These are phyloP conservation scores for Geotrypetes seraphini DNA, from an alignment of 2,797 vertebrate genomes.

Conservation along the genomic window DNA sequence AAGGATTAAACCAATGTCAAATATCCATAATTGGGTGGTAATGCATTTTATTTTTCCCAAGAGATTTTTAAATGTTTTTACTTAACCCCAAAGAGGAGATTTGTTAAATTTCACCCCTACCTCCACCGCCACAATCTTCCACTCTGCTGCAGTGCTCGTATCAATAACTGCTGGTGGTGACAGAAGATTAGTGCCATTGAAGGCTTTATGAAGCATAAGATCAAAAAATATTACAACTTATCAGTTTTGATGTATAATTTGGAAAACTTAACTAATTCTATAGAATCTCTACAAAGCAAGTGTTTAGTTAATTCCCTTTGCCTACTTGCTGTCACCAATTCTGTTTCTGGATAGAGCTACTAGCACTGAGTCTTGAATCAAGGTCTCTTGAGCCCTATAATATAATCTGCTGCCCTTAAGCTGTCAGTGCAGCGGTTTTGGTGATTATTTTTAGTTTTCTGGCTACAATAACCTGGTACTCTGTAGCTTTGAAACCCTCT, in stretches of 20 bases:
- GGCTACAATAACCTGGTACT: slow-evolving; percentile 65
- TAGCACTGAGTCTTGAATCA: slow-evolving; percentile 47
- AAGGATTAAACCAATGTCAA: too few relatives aligned
- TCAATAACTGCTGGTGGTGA: slow-evolving; percentile 39
- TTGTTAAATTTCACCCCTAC: slow-evolving; percentile 51
- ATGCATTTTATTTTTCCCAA: too few relatives aligned
- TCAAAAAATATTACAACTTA: too few relatives aligned
- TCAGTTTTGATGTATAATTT: too few relatives aligned
- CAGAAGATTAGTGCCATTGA: too few relatives aligned
- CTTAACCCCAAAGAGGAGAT: not conserved
- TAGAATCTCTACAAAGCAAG: too few relatives aligned
- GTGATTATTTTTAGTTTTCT: slow-evolving; percentile 50
- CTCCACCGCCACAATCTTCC: slow-evolving; percentile 47
- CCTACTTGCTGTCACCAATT: slow-evolving; percentile 9
- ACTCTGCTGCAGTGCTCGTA: slow-evolving; percentile 50
- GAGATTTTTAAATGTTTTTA: not conserved
- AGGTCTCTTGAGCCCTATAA: slow-evolving; percentile 25
- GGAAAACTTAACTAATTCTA: too few relatives aligned
- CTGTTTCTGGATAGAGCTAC: slow-evolving; percentile 49
- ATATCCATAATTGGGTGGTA: too few relatives aligned
- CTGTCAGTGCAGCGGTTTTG: slow-evolving; percentile 56
- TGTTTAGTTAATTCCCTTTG: too few relatives aligned
- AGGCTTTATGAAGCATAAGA: too few relatives aligned
- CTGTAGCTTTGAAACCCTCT: slow-evolving; percentile 90
- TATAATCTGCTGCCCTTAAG: slow-evolving; percentile 41